Conservation (phyloP, 2,113 vertebrate species). For the Periophthalmodon schlosseri region DNA sequence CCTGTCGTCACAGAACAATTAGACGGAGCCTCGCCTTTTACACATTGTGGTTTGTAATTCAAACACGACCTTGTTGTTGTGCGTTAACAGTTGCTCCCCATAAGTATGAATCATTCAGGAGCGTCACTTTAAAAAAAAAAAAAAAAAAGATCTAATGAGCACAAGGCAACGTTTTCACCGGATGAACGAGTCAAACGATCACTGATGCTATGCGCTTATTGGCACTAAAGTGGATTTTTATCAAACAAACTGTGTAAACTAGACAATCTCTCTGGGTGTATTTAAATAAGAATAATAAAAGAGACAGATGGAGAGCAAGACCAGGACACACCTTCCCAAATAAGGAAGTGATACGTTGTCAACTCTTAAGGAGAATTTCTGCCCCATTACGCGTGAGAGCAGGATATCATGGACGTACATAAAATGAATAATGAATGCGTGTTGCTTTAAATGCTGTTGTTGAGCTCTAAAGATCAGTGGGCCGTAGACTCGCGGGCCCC, state of each 20-base stretch:
- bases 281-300: constrained; percentile 78
- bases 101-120: constrained; percentile 62
- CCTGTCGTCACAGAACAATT: constrained; percentile 56
- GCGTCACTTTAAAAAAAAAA: constrained; percentile 16
- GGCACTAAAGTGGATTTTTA: constrained; percentile 44
- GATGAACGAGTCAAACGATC: not conserved
- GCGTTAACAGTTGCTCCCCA: constrained; percentile 30
- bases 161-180: not conserved
- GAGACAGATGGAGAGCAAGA: constrained; percentile 77
- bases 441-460: not conserved
- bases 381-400: constrained; percentile 44
- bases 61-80: constrained; percentile 65
- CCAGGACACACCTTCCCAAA: constrained; percentile 71
- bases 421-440: not conserved
- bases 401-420: constrained; percentile 12
- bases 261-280: constrained; percentile 48
- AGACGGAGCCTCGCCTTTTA: constrained; percentile 60
- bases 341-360: constrained; percentile 66
- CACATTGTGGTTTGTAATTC: constrained; percentile 70
- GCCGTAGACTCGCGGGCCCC: constrained; percentile 38
- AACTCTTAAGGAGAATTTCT: constrained; percentile 34
- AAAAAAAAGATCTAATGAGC: constrained; percentile 20
- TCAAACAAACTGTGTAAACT: constrained; percentile 78
- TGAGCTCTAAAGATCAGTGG: constrained; percentile 25
- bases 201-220: constrained; percentile 1